Percentiles rank a stretch among this genome's conserved stretches.
Evolutionary conservation across 2,113 vertebrate species (phyloP).

Genomic region (Cynoglossus semilaevis): DNA sequence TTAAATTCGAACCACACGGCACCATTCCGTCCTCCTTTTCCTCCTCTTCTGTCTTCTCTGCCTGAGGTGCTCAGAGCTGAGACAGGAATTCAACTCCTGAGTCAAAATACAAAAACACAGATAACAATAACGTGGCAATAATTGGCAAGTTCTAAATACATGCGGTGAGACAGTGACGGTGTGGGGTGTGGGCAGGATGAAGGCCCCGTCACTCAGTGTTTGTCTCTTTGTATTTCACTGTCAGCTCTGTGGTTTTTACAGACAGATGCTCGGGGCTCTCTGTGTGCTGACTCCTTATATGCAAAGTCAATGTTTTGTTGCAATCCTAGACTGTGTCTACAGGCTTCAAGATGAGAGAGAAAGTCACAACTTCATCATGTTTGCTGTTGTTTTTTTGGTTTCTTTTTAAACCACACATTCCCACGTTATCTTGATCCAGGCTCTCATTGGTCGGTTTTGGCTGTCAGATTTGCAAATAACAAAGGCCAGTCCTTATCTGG

Average conservation of each 20-base stretch:
- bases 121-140: conserved; percentile 74
- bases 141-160: conserved; percentile 65
- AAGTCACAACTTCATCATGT: background rate
- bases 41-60: conserved; percentile 24
- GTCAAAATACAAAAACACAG: conserved; percentile 68
- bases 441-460: too few relatives aligned
- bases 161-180: conserved; percentile 26
- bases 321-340: too few relatives aligned
- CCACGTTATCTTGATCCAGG: too few relatives aligned
- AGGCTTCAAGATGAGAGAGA: too few relatives aligned
- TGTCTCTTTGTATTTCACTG: background rate
- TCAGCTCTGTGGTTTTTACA: conserved; percentile 1
- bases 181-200: background rate
- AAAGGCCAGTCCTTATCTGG: too few relatives aligned
- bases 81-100: conserved; percentile 64
- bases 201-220: conserved; percentile 46
- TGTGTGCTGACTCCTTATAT: conserved; percentile 18
- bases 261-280: conserved; percentile 15
- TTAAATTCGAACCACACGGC: conserved; percentile 30
- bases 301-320: conserved; percentile 7
- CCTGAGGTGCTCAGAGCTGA: conserved; percentile 47
- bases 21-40: conserved; percentile 42
- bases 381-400: conserved; percentile 32
- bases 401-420: too few relatives aligned
- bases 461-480: too few relatives aligned